A percentile compares a stretch with the other conserved stretches of the same genome.
These are phyloP conservation scores for Drosophila malerkotliana DNA, from an alignment of 1,140 invertebrate genomes.

Conservation along the genomic window DNA sequence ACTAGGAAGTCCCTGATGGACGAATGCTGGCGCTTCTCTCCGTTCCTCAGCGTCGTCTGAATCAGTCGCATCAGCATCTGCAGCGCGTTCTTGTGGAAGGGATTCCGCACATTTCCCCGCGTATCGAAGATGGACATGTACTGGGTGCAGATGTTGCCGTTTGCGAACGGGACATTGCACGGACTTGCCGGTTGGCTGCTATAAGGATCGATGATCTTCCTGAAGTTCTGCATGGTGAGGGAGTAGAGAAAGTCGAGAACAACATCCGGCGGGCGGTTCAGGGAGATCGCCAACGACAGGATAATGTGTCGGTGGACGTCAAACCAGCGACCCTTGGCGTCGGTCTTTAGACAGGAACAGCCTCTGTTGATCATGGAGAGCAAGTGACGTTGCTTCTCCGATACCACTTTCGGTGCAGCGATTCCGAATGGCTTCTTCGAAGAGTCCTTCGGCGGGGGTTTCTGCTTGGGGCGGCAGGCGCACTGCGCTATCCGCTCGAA, in stretches of 20 bases:
- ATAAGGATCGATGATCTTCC: conserved; percentile 17
- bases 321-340: conserved; percentile 27
- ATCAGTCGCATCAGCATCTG: conserved; percentile 16
- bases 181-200: background rate
- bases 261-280: background rate
- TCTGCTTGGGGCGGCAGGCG: conserved; percentile 14
- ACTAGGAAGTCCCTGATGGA: background rate
- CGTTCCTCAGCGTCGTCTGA: conserved; percentile 7
- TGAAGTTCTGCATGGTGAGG: conserved; percentile 50
- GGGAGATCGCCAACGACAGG: background rate
- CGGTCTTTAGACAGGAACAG: background rate
- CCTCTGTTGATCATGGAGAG: background rate
- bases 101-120: conserved; percentile 32
- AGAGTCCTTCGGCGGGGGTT: background rate
- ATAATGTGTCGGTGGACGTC: conserved; percentile 18
- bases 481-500: conserved; percentile 10
- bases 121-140: conserved; percentile 41
- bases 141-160: conserved; percentile 8
- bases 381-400: background rate
- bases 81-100: conserved; percentile 17
- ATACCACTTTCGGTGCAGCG: background rate
- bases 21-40: too few relatives aligned
- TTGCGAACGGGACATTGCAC: conserved; percentile 24
- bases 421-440: conserved; percentile 6
- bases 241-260: conserved; percentile 43